Evolutionary conservation across 2,797 vertebrate species (phyloP).

Genomic region (Mormyrus hasselquistii): DNA sequence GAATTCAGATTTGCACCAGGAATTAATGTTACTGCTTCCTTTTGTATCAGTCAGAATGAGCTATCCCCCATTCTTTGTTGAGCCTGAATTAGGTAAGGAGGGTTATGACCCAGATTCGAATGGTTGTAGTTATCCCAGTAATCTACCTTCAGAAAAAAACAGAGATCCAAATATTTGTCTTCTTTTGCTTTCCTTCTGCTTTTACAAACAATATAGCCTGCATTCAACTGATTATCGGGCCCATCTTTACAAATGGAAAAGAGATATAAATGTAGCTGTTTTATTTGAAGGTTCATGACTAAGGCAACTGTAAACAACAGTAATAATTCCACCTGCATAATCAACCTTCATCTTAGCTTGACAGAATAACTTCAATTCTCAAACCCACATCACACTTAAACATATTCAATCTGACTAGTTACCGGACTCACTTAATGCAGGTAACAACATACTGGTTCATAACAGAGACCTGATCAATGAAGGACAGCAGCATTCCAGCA

Average conservation of each 20-base stretch:
- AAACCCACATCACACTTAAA: neutral
- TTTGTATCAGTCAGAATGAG: neutral
- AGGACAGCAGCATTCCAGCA: neutral
- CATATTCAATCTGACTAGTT: neutral
- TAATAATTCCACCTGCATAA: neutral
- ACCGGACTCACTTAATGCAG: neutral
- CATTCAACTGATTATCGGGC: neutral
- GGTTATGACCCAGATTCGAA: neutral
- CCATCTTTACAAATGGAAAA: neutral
- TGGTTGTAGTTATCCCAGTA: neutral
- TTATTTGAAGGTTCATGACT: neutral
- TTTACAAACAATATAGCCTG: neutral
- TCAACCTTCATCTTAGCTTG: neutral
- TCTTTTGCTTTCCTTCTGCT: neutral
- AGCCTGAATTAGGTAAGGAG: neutral
- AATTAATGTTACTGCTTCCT: neutral
- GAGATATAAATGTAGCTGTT: neutral
- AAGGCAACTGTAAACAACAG: neutral
- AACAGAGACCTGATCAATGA: neutral
- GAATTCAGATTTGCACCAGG: neutral
- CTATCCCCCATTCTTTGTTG: neutral
- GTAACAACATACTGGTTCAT: neutral
- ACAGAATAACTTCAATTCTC: neutral
- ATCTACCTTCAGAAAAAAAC: neutral
- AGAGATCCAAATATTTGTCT: neutral